These are phyloP conservation scores for Pachyrhynchus sulphureomaculatus DNA, from an alignment of 1,140 invertebrate species.

Conservation along the genomic window DNA sequence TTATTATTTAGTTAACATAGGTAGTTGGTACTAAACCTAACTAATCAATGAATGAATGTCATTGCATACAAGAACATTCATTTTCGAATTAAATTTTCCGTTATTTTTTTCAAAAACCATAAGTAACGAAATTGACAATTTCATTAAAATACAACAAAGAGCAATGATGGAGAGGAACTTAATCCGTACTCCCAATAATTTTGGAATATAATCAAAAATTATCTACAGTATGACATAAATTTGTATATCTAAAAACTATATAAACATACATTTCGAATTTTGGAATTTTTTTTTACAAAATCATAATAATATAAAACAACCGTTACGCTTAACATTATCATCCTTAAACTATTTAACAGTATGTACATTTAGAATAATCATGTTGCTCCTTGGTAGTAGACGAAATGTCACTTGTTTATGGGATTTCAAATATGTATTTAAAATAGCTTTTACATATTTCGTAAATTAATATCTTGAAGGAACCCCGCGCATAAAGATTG, in stretches of 20 bases:
- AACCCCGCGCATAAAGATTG: no score
- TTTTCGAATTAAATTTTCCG: not conserved
- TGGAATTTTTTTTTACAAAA: slow-evolving; percentile 27
- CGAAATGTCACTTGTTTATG: slow-evolving; percentile 28
- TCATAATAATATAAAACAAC: slow-evolving; percentile 22
- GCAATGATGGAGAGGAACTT: slow-evolving; percentile 45
- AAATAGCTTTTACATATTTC: no score
- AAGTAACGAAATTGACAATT: slow-evolving; percentile 4
- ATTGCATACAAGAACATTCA: not conserved
- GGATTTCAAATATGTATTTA: not conserved
- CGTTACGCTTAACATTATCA: slow-evolving; percentile 16
- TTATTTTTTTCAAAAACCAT: not conserved
- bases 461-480: no score
- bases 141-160: slow-evolving; percentile 30
- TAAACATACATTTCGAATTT: slow-evolving; percentile 24
- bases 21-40: slow-evolving; percentile 39
- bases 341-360: slow-evolving; percentile 49
- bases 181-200: slow-evolving; percentile 47
- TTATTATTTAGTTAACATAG: slow-evolving; percentile 31
- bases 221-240: slow-evolving; percentile 27
- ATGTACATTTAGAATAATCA: slow-evolving; percentile 54
- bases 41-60: slow-evolving; percentile 26
- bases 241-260: slow-evolving; percentile 24
- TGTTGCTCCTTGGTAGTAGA: slow-evolving; percentile 46
- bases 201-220: slow-evolving; percentile 34